phyloP scores from a whole-genome alignment of 2,797 vertebrate genomes.

The Tragelaphus oryx region DNA sequence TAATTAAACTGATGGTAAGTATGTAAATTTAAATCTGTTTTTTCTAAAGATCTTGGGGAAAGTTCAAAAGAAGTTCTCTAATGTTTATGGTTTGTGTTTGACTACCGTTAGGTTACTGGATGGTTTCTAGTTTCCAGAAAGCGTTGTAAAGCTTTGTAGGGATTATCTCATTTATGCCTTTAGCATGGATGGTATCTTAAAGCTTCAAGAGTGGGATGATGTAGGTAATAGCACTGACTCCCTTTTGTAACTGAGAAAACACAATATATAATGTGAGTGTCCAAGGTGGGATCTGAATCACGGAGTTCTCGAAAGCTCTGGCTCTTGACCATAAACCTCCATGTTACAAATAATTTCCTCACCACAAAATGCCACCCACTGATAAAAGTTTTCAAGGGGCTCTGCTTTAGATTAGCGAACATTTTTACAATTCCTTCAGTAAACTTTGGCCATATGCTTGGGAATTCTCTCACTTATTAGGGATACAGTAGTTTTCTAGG shows the following conservation, averaged over 20 bases:
- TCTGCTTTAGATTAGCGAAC: not conserved
- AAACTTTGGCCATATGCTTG: not conserved
- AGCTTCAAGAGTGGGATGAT: not conserved
- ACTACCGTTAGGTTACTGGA: not conserved
- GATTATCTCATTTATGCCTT: not conserved
- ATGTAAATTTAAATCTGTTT: not conserved
- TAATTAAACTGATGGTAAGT: conserved; percentile 14
- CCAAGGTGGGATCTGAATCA: not conserved
- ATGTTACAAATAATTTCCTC: not conserved
- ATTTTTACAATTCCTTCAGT: not conserved
- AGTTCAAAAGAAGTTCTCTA: not conserved
- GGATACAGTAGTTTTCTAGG: not conserved
- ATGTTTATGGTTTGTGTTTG: not conserved
- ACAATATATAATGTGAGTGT: not conserved
- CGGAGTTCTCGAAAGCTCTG: not conserved
- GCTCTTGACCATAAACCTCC: not conserved
- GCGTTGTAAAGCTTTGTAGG: not conserved
- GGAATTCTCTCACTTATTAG: not conserved
- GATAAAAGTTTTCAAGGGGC: not conserved
- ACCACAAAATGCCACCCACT: not conserved
- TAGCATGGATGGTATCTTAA: not conserved
- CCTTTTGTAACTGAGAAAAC: not conserved
- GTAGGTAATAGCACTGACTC: not conserved
- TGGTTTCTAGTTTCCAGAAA: not conserved
- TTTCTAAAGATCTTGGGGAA: not conserved